Evolutionary conservation across 2,797 vertebrate genomes (phyloP).

Genomic region (Gallinago solitaria): DNA sequence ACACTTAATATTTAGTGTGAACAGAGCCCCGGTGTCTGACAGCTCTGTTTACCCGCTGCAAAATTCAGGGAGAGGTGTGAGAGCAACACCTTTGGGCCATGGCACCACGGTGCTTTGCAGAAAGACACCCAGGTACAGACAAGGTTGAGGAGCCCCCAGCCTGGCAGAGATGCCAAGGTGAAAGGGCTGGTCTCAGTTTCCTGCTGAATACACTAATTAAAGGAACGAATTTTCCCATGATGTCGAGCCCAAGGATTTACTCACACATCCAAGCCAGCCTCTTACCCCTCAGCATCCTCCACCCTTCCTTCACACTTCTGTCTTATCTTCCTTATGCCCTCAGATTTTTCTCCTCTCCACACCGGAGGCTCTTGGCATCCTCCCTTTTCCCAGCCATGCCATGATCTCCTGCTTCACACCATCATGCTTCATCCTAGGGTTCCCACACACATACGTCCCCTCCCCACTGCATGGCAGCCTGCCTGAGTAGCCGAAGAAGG

Average conservation of each 20-base stretch:
- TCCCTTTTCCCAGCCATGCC: neutral
- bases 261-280: neutral
- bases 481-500: neutral
- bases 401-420: neutral
- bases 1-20: neutral
- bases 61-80: neutral
- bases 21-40: neutral
- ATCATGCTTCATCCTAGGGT: neutral
- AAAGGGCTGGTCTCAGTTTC: neutral
- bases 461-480: neutral
- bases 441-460: rapidly evolving
- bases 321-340: neutral
- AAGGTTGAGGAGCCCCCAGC: neutral
- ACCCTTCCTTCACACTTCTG: neutral
- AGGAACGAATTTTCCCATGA: neutral
- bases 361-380: neutral
- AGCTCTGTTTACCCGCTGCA: neutral
- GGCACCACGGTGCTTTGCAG: rapidly evolving
- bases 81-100: neutral
- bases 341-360: neutral
- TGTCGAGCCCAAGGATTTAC: neutral
- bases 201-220: neutral
- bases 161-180: neutral
- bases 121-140: neutral
- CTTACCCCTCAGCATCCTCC: neutral